Conservation (phyloP, 2,797 vertebrate species). For the Ciconia nigra region DNA sequence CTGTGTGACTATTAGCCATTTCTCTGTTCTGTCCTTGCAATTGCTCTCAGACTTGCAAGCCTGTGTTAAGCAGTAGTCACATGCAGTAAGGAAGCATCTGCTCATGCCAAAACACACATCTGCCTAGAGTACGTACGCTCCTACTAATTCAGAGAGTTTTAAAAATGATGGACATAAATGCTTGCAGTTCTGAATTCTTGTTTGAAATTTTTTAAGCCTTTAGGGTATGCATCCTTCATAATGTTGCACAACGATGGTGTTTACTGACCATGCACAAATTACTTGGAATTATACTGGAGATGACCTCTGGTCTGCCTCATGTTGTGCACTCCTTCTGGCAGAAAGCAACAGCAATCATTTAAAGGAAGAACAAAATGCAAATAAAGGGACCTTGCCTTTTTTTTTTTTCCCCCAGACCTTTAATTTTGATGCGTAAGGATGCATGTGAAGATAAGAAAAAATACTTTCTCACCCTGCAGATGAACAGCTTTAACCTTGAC, state of each 20-base stretch:
- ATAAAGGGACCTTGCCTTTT: neutral
- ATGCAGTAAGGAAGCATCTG: neutral
- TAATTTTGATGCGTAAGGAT: neutral
- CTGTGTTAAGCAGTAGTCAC: neutral
- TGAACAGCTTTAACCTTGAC: neutral
- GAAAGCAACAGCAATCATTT: neutral
- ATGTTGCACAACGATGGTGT: neutral
- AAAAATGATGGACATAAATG: neutral
- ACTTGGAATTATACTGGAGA: neutral
- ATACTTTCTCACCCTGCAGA: neutral
- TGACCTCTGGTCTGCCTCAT: slow-evolving; percentile 9
- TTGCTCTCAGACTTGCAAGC: neutral
- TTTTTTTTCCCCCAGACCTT: neutral
- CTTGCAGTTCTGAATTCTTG: neutral
- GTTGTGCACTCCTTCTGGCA: slow-evolving; percentile 17
- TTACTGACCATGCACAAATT: slow-evolving; percentile 2
- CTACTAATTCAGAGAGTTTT: neutral
- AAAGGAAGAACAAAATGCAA: slow-evolving; percentile 30
- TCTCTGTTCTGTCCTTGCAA: neutral
- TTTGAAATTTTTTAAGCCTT: neutral
- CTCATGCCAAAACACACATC: neutral
- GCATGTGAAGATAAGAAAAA: neutral
- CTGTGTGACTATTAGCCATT: neutral
- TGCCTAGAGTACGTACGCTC: neutral
- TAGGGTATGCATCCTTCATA: neutral